Evolutionary conservation across 2,113 vertebrate species (phyloP), one percentile per base, ranked within the genome.

Genomic region (Melanotaenia duboulayi): DNA sequence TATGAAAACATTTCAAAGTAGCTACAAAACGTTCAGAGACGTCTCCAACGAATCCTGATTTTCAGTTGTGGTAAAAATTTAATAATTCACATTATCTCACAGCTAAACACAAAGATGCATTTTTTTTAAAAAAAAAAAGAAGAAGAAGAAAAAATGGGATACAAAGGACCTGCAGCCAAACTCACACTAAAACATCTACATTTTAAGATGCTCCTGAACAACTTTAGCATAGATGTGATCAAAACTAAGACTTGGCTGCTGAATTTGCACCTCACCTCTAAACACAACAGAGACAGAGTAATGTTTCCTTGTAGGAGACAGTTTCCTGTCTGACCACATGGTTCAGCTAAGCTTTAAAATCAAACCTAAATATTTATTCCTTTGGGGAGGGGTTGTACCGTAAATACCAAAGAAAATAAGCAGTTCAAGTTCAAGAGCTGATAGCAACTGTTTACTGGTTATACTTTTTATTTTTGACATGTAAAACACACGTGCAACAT

Each of bases 251-350:
- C n/a, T n/a, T 12, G 11, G 16, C 20, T 11, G 28, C 24, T 57
- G 24, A 61, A 40, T 25, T 25, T 16, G 40, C 39, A 49, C 32
- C 49, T 69, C 42, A 11, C 28, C 44, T 56, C 32, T 20, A 58
- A 66, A 51, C 46, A 60, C 25, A 52, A 58, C 65, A 42, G 17
- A 70, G 39, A 16, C 11, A 10, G 50, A 70, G 49, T 57, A 56
- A 75, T 24, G 64, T 70, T 68, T 72, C 28, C 39, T 23, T 54
- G 39, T 16, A 56, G 48, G 54, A 78, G 52, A 42, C 51, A 20
- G 54, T 51, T 77, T 85, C 74, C 77, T 71, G 56, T 66, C 28
- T 40, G 48, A 54, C 54, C 62, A 25, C 44, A 42, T 50, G 17
- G 58, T 62, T 50, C 12, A 56, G 23, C 57, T 44, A 25, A 50